phyloP scores from a whole-genome alignment of 2,888 invertebrate species.

The Perithous albicinctus region DNA sequence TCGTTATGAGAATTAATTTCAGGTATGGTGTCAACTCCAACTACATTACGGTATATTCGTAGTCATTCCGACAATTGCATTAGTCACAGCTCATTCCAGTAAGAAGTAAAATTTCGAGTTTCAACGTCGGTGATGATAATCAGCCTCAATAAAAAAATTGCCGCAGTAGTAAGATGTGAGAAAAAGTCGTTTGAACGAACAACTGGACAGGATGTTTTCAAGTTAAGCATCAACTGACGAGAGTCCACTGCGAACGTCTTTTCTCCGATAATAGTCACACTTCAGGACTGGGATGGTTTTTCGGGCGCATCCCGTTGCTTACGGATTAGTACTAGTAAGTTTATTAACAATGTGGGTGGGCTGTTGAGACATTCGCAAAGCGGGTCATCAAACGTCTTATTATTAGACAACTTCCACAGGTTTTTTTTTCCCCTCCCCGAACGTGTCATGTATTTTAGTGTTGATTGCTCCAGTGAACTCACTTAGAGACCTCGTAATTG shows the following conservation, averaged over 20 bases:
- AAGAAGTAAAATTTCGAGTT: constrained; percentile 49
- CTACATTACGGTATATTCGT: neutral
- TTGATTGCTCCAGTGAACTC: constrained; percentile 37
- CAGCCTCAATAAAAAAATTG: constrained; percentile 55
- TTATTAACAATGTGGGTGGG: constrained; percentile 44
- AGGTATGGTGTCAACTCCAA: constrained; percentile 19
- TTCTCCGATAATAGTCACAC: constrained; percentile 5
- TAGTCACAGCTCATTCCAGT: constrained; percentile 36
- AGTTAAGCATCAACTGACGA: neutral
- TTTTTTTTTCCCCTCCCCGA: neutral
- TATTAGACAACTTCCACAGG: constrained; percentile 36
- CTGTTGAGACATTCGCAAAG: constrained; percentile 35
- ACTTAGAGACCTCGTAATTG: constrained; percentile 17
- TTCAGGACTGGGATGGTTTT: neutral
- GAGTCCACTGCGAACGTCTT: neutral
- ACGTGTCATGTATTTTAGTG: constrained; percentile 4
- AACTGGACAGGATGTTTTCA: constrained; percentile 35
- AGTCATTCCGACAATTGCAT: constrained; percentile 40
- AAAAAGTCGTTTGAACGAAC: constrained; percentile 1
- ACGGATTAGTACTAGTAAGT: constrained; percentile 7
- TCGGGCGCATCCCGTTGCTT: constrained; percentile 26
- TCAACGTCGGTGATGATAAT: constrained; percentile 43
- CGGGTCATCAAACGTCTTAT: constrained; percentile 48
- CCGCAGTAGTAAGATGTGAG: constrained; percentile 6
- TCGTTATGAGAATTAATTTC: neutral